Evolutionary conservation across 35 echinoderm and acorn worm species (phyloP), one percentile per base, ranked within the genome.

Genomic region (Lytechinus variegatus): DNA sequence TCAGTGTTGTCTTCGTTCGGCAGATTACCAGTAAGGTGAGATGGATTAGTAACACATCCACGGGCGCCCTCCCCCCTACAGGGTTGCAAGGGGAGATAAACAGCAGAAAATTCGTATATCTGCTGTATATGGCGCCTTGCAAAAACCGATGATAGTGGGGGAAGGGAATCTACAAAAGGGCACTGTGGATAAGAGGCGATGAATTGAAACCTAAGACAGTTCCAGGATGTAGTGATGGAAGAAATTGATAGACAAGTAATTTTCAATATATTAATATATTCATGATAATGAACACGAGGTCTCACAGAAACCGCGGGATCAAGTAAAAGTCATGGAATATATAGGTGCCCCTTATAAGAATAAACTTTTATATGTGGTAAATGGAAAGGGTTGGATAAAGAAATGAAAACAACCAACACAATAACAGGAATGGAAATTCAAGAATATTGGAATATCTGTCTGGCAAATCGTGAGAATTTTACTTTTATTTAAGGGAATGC

Each of bases 21-120:
- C 19, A 79, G 66, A 79, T 79, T 79, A 79, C 66, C 66, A 79
- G 66, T 79, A 79, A 79, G 66, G 66, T 79, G 66, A 79, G 66
- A 79, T 24, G 66, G 66, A 79, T 79, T 79, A 79, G 66, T 24
- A 79, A 79, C 66, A 79, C 66, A 79, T 79, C 66, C 66, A 79
- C 66, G 66, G 66, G 66, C 66, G 66, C 14, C 66, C 66, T 79
- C 21, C 21, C 60, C 66, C 66, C 66, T 24, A 24, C 21, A 79
- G 66, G n/a, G 66, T 79, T 24, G 3, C 66, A 7, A 16, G 6
- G 33, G 66, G n/a, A 79, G 13, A 79, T 24, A 79, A 79, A 79
- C 66, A 79, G 5, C 19, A 79, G 6, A 79, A 24, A 11, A 13
- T 79, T 24, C 6, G 33, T 44, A 44, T 44, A 44, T 44, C 33